Conservation (phyloP, 1,140 invertebrate genomes). For the Drosophila insularis region DNA sequence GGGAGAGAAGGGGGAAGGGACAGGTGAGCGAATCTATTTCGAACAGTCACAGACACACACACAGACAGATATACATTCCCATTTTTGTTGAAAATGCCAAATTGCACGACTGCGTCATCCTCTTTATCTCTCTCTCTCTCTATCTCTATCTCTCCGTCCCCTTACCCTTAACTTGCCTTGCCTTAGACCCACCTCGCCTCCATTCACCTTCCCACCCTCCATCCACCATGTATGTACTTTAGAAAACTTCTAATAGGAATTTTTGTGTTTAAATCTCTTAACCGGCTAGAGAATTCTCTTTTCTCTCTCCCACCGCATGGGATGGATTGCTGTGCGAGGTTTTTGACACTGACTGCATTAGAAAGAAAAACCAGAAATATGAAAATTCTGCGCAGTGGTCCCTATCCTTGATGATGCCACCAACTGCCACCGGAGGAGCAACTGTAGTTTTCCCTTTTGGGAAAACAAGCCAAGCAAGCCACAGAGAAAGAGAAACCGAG, state of each 20-base stretch:
- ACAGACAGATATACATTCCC: slow-evolving; percentile 12
- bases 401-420: slow-evolving; percentile 26
- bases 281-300: slow-evolving; percentile 34
- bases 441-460: slow-evolving; percentile 52
- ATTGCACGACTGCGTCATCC: slow-evolving; percentile 71
- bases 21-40: slow-evolving; percentile 74
- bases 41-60: slow-evolving; percentile 49
- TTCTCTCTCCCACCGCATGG: not conserved
- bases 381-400: slow-evolving; percentile 76
- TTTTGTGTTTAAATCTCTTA: not conserved
- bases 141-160: not conserved
- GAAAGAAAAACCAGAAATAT: slow-evolving; percentile 14
- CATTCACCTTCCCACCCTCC: too few species aligned
- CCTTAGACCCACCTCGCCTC: not conserved
- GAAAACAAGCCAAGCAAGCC: slow-evolving; percentile 27
- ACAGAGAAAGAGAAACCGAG: slow-evolving; percentile 10
- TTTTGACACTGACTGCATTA: slow-evolving; percentile 76
- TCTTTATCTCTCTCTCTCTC: not conserved
- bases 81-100: slow-evolving; percentile 59
- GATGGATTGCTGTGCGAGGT: slow-evolving; percentile 43
- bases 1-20: not conserved
- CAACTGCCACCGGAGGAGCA: slow-evolving; percentile 9
- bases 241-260: not conserved
- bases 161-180: too few species aligned
- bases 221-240: not conserved